These are phyloP conservation scores for Argyrosomus japonicus DNA, from an alignment of 2,113 vertebrate species.

Conservation along the genomic window DNA sequence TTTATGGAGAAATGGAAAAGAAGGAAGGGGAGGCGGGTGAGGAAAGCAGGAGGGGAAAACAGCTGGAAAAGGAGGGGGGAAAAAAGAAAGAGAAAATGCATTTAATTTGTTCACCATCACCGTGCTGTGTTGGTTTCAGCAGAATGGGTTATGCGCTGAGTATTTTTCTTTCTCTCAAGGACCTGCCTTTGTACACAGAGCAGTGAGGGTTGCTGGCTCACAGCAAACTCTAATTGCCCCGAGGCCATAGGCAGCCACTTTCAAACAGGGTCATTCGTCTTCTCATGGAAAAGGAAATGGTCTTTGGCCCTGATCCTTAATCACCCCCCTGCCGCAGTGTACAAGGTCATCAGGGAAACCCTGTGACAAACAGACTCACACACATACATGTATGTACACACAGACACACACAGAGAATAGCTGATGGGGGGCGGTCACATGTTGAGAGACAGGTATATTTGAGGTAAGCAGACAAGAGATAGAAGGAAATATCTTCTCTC, in stretches of 20 bases:
- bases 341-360: conserved; percentile 84
- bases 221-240: conserved; percentile 83
- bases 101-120: conserved; percentile 71
- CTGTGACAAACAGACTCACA: conserved; percentile 67
- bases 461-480: not conserved
- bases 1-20: conserved; percentile 35
- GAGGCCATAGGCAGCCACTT: conserved; percentile 81
- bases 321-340: conserved; percentile 79
- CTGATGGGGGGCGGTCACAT: not conserved
- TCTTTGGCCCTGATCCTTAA: conserved; percentile 84
- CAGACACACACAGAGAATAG: not conserved
- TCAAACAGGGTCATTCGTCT: conserved; percentile 84
- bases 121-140: conserved; percentile 59
- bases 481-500: conserved; percentile 24
- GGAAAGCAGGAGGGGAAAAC: conserved; percentile 27
- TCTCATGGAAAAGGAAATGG: conserved; percentile 81
- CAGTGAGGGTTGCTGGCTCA: conserved; percentile 70
- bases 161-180: conserved; percentile 77
- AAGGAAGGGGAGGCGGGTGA: not conserved
- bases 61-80: conserved; percentile 26
- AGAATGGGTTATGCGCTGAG: conserved; percentile 60
- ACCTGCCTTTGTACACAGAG: conserved; percentile 70
- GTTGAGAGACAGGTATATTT: not conserved
- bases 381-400: not conserved
- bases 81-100: conserved; percentile 42